Base-by-base conservation (phyloP, 1,140 invertebrate species). In the Neotoxoptera formosana region DNA sequence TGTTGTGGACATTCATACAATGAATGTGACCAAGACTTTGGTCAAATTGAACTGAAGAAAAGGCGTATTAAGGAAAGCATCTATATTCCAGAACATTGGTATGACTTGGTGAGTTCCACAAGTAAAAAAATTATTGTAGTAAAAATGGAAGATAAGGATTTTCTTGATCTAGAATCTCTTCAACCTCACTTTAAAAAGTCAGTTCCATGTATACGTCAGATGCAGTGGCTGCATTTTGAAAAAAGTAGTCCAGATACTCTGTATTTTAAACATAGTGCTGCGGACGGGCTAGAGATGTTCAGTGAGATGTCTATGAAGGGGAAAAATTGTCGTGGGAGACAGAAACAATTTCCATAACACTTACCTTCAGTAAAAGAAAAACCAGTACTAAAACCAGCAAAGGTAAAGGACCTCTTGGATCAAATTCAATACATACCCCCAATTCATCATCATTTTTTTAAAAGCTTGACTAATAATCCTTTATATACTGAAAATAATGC, bases 401-500 rank as follows among this genome's bases (percentile, higher is more conserved):
- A 93, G 81, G 60, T 93, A 51, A 90, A 93, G 45, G 93, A 94
- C 56, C 90, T 94, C 23, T 47, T 94, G 11, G 60, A 90, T 83
- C 48, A 93, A 45, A 89, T 94, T 7, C 36, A 89, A 41, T 94
- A 90, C 34, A 84, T 90, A 83, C 83, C 87, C 93, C 67, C 86
- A 93, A 90, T 60, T 94, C 23, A 56, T 88, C 83, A 86, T 86
- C 36, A 83, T 47, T 86, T 56, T 51, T 91, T 53, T 47, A 23
- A 76, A 51, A 84, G 25, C 17, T 60, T 88, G 51, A 97, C 45
- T 87, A 47, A 47, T 87, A 89, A 89, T 51, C 87, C n/a, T 89
- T 21, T n/a, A 51, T 7, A 89, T 89, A 53, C n/a, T 89, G 6
- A 17, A 1, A 34, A 48, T 89, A 14, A 51, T 53, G 9, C 14